phyloP scores from a whole-genome alignment of 2,888 invertebrate species.

The Colostygia pectinataria region DNA sequence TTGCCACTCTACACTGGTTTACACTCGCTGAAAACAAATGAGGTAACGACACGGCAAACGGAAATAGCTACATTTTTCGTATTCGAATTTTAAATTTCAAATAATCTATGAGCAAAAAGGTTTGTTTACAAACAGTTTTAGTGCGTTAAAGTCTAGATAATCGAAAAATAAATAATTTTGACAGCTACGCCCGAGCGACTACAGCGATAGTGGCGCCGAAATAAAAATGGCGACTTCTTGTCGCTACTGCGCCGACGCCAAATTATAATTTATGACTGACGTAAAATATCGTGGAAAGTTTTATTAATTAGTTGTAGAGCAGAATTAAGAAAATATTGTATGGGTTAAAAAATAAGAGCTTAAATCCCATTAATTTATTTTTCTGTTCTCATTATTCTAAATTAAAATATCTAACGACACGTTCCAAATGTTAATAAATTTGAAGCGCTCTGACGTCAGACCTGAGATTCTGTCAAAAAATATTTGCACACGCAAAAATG shows the following conservation, averaged over 20 bases:
- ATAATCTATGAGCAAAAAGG: slow-evolving; percentile 13
- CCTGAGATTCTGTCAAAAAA: slow-evolving; percentile 35
- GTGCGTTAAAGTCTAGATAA: slow-evolving; percentile 34
- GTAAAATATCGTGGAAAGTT: slow-evolving; percentile 42
- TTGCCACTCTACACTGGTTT: slow-evolving; percentile 13
- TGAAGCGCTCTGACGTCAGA: slow-evolving; percentile 36
- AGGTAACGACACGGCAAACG: slow-evolving; percentile 30
- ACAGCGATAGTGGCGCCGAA: slow-evolving; percentile 72
- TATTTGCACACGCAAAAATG: slow-evolving; percentile 47
- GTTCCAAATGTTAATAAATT: slow-evolving; percentile 24
- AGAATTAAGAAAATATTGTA: too few species aligned
- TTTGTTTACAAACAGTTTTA: slow-evolving; percentile 31
- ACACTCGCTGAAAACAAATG: slow-evolving; percentile 36
- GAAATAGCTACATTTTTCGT: slow-evolving; percentile 17
- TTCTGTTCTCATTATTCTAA: too few species aligned
- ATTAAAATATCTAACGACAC: slow-evolving; percentile 5
- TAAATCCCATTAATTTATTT: too few species aligned
- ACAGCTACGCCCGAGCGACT: slow-evolving; percentile 74
- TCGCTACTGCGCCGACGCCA: slow-evolving; percentile 68
- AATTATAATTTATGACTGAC: slow-evolving; percentile 46
- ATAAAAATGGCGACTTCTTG: slow-evolving; percentile 47
- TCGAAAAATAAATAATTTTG: slow-evolving; percentile 57
- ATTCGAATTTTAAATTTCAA: slow-evolving; percentile 7
- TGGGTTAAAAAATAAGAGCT: too few species aligned
- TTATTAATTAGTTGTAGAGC: not conserved